Percentiles rank a stretch among this genome's conserved stretches.
phyloP scores from a whole-genome alignment of 2,113 vertebrate species.

The Agelaius phoeniceus region DNA sequence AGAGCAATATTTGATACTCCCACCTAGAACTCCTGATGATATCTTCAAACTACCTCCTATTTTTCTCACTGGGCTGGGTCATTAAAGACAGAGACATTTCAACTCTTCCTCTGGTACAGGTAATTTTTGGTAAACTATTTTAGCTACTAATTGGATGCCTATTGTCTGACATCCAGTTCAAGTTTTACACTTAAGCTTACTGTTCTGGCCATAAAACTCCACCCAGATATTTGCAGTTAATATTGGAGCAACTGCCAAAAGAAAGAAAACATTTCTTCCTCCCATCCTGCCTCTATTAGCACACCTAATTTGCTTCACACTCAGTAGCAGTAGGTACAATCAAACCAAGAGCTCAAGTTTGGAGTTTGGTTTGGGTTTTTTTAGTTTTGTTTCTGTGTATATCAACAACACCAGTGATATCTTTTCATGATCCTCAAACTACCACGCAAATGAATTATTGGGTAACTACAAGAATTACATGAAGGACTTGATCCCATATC shows the following conservation, averaged over 20 bases:
- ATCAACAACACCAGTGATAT: neutral
- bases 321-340: neutral
- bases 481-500: neutral
- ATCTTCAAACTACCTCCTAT: neutral
- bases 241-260: neutral
- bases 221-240: neutral
- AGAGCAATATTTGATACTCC: neutral
- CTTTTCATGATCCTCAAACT: neutral
- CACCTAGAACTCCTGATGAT: neutral
- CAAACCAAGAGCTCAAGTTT: neutral
- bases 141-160: neutral
- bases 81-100: neutral
- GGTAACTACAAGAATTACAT: neutral
- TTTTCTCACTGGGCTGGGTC: neutral
- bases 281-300: fast-evolving
- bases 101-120: neutral
- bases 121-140: neutral
- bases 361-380: neutral
- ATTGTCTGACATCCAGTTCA: neutral
- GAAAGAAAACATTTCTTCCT: neutral
- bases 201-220: neutral
- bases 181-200: neutral
- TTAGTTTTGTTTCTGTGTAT: neutral
- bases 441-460: fast-evolving
- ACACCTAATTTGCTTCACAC: neutral